Evolutionary conservation across 2,797 vertebrate species (phyloP).

Genomic region (Argya squamiceps): DNA sequence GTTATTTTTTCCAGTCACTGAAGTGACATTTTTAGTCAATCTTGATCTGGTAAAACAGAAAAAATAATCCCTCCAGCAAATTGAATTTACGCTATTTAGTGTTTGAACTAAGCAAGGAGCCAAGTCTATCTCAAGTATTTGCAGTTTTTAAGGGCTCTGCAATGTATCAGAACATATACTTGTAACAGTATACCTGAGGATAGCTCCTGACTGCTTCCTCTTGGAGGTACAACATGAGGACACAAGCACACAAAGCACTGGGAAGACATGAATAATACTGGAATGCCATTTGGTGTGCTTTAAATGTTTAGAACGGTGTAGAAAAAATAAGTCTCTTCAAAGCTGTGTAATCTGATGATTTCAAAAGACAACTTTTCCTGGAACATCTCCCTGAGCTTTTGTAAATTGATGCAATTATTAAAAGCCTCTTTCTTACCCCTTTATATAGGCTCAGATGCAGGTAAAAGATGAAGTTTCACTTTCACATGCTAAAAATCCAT

Average conservation of each 20-base stretch:
- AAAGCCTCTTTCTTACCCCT: neutral
- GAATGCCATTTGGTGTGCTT: neutral
- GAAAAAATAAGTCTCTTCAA: neutral
- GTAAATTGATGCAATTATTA: neutral
- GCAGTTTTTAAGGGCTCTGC: neutral
- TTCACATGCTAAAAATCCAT: neutral
- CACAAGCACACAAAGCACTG: neutral
- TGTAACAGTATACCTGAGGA: neutral
- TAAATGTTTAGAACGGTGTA: neutral
- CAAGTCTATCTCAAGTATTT: neutral
- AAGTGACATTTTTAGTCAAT: conserved; percentile 15
- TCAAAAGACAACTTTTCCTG: neutral
- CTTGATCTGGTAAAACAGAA: conserved; percentile 1
- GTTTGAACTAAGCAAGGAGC: conserved; percentile 4
- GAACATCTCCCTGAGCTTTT: neutral
- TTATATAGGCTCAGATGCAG: neutral
- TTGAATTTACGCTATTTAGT: conserved; percentile 7
- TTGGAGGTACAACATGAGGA: neutral
- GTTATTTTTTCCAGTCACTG: conserved; percentile 16
- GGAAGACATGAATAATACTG: neutral
- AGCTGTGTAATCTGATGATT: neutral
- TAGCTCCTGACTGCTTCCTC: neutral
- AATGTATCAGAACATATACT: accelerated
- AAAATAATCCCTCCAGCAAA: neutral
- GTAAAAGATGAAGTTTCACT: neutral